These are phyloP conservation scores for Blennius ocellaris DNA, from an alignment of 2,113 vertebrate species.

Conservation along the genomic window DNA sequence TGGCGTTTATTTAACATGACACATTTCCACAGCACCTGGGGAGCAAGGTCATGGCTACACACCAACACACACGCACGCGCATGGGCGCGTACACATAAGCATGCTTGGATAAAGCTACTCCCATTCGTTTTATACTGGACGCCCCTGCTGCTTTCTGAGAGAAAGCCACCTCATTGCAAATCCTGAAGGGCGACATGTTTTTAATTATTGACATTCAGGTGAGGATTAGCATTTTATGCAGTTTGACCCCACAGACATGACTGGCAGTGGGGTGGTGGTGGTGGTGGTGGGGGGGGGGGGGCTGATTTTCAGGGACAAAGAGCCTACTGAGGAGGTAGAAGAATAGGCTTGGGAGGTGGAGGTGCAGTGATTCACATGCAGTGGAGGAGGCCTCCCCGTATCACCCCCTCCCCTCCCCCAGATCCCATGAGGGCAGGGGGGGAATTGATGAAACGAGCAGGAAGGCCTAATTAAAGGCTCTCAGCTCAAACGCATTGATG, in stretches of 20 bases:
- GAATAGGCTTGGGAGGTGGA: slow-evolving; percentile 54
- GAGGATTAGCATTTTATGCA: slow-evolving; percentile 83
- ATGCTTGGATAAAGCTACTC: too few relatives aligned
- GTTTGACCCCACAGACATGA: slow-evolving; percentile 83
- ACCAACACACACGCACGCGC: slow-evolving; percentile 11
- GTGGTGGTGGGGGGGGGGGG: slow-evolving; percentile 60
- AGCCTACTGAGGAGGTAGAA: slow-evolving; percentile 52
- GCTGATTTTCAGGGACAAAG: slow-evolving; percentile 67
- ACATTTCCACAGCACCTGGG: slow-evolving; percentile 61
- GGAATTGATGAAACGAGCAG: slow-evolving; percentile 96
- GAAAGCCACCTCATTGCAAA: slow-evolving; percentile 60
- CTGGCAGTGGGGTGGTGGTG: slow-evolving; percentile 67
- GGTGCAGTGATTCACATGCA: slow-evolving; percentile 89
- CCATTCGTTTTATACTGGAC: slow-evolving; percentile 34
- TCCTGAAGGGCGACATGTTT: slow-evolving; percentile 71
- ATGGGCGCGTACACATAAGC: background rate
- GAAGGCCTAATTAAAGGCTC: slow-evolving; percentile 99
- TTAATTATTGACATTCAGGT: slow-evolving; percentile 78
- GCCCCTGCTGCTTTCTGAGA: slow-evolving; percentile 38
- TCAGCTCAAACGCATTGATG: slow-evolving; percentile 99
- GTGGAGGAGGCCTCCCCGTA: slow-evolving; percentile 83
- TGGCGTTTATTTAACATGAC: slow-evolving; percentile 69
- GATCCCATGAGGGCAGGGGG: slow-evolving; percentile 85
- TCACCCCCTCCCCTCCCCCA: slow-evolving; percentile 77
- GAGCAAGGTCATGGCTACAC: slow-evolving; percentile 63